Evolutionary conservation across 2,797 vertebrate species (phyloP).

Genomic region (Anableps anableps): DNA sequence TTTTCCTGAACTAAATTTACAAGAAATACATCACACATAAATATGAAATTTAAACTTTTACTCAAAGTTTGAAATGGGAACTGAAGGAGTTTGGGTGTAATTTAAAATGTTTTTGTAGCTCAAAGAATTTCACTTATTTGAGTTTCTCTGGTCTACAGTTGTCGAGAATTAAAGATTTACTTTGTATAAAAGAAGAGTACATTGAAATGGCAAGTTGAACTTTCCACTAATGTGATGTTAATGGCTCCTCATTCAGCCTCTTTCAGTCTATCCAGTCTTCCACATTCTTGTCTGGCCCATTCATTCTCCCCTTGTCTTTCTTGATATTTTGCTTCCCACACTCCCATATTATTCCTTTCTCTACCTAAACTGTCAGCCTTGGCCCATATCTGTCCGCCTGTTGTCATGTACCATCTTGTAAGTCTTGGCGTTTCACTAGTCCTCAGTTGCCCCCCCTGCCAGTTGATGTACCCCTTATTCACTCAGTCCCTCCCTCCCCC

Average conservation of each 20-base stretch:
- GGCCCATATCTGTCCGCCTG: constrained; percentile 65
- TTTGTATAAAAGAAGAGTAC: background rate
- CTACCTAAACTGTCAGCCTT: constrained; percentile 62
- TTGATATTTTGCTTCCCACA: constrained; percentile 21
- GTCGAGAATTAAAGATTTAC: background rate
- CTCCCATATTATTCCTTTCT: constrained; percentile 23
- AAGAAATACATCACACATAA: background rate
- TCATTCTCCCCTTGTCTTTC: constrained; percentile 46
- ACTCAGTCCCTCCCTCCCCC: constrained; percentile 11
- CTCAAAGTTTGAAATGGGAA: background rate
- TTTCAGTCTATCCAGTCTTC: constrained; percentile 42
- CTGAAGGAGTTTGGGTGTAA: background rate
- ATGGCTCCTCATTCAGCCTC: constrained; percentile 16
- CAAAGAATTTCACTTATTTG: background rate
- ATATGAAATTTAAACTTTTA: background rate
- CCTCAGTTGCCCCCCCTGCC: constrained; percentile 54
- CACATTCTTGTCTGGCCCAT: constrained; percentile 47
- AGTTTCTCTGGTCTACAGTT: background rate
- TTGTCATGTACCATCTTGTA: constrained; percentile 68
- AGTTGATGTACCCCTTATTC: constrained; percentile 44
- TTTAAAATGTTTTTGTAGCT: background rate
- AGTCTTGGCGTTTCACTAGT: constrained; percentile 58
- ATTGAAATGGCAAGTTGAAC: background rate
- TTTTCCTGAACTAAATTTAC: background rate
- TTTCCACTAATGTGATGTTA: constrained; percentile 4